Evolutionary conservation across 2,888 invertebrate genomes (phyloP), one percentile per base, ranked within the genome.

Genomic region (Torymus aiolomorphi): DNA sequence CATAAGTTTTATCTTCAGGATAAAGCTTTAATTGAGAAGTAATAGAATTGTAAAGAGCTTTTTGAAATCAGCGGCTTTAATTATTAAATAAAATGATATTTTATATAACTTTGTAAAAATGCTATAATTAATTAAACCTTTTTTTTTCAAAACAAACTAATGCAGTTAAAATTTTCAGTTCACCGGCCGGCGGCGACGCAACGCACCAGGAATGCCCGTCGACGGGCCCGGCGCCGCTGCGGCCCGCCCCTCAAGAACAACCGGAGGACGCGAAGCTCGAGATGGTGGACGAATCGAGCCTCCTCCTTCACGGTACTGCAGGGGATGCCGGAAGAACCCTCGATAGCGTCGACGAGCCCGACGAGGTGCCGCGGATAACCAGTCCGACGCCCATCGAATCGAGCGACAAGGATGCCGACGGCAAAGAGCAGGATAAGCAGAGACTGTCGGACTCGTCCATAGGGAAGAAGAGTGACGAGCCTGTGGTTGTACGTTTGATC

Each of bases 401-500:
- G 42, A 42, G 8, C 8, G 42, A 42, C 42, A 42, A 42, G 42
- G 42, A 42, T 42, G 42, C 8, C 18, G 67, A 72, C 63, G 57
- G 72, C 57, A 62, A 62, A 59, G 78, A 76, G 2, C 3, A 16
- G 5, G 70, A 76, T 42, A 80, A 73, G 16, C 71, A 57, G 3
- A 75, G 13, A 14, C 20, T 61, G 31, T 57, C 78, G 0, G 74
- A 70, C 1, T 14, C 66, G 18, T 18, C 61, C n/a, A 14, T 63
- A n/a, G 56, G n/a, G 0, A 73, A 71, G 49, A 79, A 74, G 24
- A 66, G 61, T 57, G 79, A 80, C 18, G 80, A 82, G n/a, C 52
- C 73, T 11, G 12, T 16, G 12, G 81, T 74, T 18, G 80, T 82
- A 73, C 80, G 81, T 14, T 62, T n/a, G n/a, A 51, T 10, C 1